These are phyloP conservation scores for Chionomys nivalis DNA, from an alignment of 2,113 vertebrate genomes.

Conservation along the genomic window DNA sequence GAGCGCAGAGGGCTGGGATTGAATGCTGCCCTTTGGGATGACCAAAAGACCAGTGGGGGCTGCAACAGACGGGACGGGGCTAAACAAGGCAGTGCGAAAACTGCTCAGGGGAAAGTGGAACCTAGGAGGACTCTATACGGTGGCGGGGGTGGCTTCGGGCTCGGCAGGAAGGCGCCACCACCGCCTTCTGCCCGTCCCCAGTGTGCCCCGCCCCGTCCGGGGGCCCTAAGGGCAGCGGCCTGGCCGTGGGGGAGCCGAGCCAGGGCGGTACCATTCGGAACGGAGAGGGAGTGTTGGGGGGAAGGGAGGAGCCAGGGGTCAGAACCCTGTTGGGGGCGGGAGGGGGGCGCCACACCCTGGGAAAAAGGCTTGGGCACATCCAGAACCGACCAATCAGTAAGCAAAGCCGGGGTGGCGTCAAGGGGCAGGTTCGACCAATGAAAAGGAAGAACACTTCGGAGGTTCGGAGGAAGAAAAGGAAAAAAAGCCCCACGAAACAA, in stretches of 20 bases:
- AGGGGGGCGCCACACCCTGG: slow-evolving; percentile 79
- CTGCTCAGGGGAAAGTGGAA: slow-evolving; percentile 66
- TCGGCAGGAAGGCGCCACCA: slow-evolving; percentile 81
- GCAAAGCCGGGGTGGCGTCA: slow-evolving; percentile 79
- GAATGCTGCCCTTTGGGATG: not conserved
- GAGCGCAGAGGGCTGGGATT: slow-evolving; percentile 40
- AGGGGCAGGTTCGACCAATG: slow-evolving; percentile 79
- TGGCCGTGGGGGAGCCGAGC: slow-evolving; percentile 69
- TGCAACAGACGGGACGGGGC: slow-evolving; percentile 68
- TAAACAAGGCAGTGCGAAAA: slow-evolving; percentile 24
- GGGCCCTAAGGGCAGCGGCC: slow-evolving; percentile 79
- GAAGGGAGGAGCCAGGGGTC: slow-evolving; percentile 77
- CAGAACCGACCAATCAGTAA: slow-evolving; percentile 78
- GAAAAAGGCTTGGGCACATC: slow-evolving; percentile 82
- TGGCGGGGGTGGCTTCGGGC: slow-evolving; percentile 67
- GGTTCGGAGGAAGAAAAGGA: slow-evolving; percentile 81
- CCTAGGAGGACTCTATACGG: slow-evolving; percentile 49
- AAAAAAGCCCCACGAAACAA: slow-evolving; percentile 76
- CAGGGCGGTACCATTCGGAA: slow-evolving; percentile 79
- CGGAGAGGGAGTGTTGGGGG: slow-evolving; percentile 65
- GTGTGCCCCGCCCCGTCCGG: slow-evolving; percentile 81
- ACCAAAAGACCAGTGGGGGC: slow-evolving; percentile 42
- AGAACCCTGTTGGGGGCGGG: slow-evolving; percentile 73
- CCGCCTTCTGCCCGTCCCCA: slow-evolving; percentile 75
- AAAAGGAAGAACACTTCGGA: slow-evolving; percentile 82